Percentiles rank a stretch among this genome's conserved stretches.
phyloP scores from a whole-genome alignment of 2,113 vertebrate genomes.

The Cottus gobio region DNA sequence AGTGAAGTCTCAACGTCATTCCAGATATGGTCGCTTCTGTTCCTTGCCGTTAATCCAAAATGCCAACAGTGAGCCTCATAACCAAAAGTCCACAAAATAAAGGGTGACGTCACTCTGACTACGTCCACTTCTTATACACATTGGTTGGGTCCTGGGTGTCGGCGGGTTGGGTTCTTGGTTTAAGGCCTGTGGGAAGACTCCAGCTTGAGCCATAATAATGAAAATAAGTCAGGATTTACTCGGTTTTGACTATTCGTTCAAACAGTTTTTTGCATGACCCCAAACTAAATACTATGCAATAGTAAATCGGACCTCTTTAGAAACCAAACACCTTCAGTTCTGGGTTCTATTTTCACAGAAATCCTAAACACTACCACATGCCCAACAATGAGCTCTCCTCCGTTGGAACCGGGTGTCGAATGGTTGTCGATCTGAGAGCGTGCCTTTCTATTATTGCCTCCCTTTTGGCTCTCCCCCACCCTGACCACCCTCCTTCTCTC shows the following conservation, averaged over 20 bases:
- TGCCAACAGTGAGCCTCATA: too few species aligned
- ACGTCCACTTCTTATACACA: too few species aligned
- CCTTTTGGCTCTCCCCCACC: constrained; percentile 21
- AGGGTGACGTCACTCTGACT: too few species aligned
- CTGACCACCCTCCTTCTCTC: constrained; percentile 45
- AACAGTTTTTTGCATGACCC: neutral
- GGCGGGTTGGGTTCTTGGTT: neutral
- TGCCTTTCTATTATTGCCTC: constrained; percentile 39
- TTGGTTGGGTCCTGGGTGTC: neutral
- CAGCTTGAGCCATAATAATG: too few species aligned
- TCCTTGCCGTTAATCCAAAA: too few species aligned
- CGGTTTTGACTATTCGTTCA: neutral
- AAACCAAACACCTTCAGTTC: neutral
- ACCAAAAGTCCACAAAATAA: too few species aligned
- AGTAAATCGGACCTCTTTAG: neutral
- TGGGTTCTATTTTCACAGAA: constrained; percentile 2
- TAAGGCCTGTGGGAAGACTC: neutral
- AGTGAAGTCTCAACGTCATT: too few species aligned
- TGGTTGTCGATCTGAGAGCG: constrained; percentile 46
- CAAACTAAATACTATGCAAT: neutral
- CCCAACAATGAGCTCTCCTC: constrained; percentile 18
- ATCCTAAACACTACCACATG: constrained; percentile 26
- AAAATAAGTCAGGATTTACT: neutral
- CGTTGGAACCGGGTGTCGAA: constrained; percentile 32
- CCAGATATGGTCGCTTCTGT: too few species aligned